Evolutionary conservation across 2,888 invertebrate species (phyloP).

Genomic region (Heteromyza rotundicornis): DNA sequence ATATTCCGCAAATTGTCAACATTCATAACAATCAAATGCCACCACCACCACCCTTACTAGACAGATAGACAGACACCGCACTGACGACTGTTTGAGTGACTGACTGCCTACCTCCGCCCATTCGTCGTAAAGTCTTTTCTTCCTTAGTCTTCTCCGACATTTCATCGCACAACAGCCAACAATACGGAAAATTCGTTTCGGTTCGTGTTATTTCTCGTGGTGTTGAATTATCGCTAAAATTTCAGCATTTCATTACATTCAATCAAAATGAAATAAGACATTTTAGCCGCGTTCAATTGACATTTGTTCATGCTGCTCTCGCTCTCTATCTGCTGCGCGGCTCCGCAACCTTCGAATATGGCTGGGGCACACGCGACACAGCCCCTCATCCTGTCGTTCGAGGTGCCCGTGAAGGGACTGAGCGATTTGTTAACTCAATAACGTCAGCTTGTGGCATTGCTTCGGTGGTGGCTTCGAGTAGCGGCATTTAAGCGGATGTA

Average conservation of each 20-base stretch:
- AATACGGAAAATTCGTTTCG: too few relatives aligned
- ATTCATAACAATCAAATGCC: too few relatives aligned
- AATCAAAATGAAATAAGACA: constrained; percentile 21
- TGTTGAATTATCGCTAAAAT: constrained; percentile 18
- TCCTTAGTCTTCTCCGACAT: too few relatives aligned
- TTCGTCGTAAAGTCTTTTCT: too few relatives aligned
- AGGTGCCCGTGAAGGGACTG: neutral
- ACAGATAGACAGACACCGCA: neutral
- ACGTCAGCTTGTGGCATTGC: constrained; percentile 10
- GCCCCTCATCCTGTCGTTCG: neutral
- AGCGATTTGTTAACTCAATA: constrained; percentile 21
- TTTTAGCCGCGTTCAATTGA: neutral
- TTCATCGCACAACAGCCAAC: too few relatives aligned
- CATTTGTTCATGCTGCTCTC: neutral
- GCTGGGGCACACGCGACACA: neutral
- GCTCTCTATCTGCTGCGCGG: neutral
- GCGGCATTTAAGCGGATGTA: too few relatives aligned
- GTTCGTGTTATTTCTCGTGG: neutral
- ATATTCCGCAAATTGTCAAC: too few relatives aligned
- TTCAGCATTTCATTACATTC: constrained; percentile 19
- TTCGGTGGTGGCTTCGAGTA: neutral
- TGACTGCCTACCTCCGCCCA: too few relatives aligned
- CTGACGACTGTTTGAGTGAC: too few relatives aligned
- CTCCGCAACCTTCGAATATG: neutral
- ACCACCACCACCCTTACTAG: neutral